Percentiles rank a stretch among this genome's conserved stretches.
Evolutionary conservation across 2,888 invertebrate genomes (phyloP).

Genomic region (Tolmerus cingulatus): DNA sequence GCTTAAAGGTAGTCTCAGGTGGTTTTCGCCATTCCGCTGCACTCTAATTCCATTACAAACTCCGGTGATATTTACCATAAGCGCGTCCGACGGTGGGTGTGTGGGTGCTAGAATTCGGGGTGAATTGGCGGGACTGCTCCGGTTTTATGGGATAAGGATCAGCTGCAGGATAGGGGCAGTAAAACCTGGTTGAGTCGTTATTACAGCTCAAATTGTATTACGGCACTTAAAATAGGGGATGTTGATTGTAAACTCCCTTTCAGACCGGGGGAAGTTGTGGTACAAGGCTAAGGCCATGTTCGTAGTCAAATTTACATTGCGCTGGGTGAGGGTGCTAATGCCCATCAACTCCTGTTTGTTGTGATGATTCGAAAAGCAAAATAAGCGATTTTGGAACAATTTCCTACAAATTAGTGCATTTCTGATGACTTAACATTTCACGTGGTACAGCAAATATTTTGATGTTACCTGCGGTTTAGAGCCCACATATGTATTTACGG

Average conservation of each 20-base stretch:
- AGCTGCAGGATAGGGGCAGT: neutral
- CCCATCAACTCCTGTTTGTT: neutral
- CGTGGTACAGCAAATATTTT: neutral
- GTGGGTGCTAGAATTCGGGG: neutral
- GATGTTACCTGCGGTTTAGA: neutral
- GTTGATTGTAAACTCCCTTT: neutral
- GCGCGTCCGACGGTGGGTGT: neutral
- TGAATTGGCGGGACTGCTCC: neutral
- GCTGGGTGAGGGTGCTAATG: neutral
- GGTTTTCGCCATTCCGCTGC: slow-evolving; percentile 30
- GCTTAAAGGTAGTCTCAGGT: slow-evolving; percentile 40
- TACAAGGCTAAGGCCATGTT: neutral
- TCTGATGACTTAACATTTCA: neutral
- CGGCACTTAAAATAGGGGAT: neutral
- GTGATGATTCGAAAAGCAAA: neutral
- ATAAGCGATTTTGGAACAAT: neutral
- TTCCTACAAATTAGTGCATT: neutral
- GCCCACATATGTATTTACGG: too few species aligned
- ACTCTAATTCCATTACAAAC: slow-evolving; percentile 34
- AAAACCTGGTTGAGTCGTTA: neutral
- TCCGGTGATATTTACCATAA: neutral
- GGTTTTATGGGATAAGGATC: slow-evolving; percentile 1
- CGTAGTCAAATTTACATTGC: neutral
- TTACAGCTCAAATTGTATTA: slow-evolving; percentile 16
- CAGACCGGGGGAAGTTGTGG: neutral